Conservation (phyloP, 2,113 vertebrate species). For the Triplophysa rosa region DNA sequence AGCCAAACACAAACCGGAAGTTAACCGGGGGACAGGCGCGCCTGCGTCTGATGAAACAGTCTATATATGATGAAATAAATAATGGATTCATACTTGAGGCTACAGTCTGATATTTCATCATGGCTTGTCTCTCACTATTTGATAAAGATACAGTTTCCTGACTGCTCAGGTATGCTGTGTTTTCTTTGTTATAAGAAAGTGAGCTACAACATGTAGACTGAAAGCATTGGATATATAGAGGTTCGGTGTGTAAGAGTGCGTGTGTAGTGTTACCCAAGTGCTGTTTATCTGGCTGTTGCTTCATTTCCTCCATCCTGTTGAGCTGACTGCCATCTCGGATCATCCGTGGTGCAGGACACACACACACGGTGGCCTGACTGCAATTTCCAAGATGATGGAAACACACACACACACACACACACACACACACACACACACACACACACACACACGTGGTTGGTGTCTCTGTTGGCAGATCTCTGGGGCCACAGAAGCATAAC, state of each 20-base stretch:
- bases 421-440: no score
- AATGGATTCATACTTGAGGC: not conserved
- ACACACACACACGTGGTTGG: conserved; percentile 1
- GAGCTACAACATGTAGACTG: conserved; percentile 23
- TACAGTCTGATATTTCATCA: not conserved
- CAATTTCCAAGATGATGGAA: conserved; percentile 57
- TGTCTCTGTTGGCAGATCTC: not conserved
- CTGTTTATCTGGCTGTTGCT: conserved; percentile 56
- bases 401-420: conserved; percentile 14
- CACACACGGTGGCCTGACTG: conserved; percentile 53
- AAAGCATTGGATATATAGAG: conserved; percentile 11
- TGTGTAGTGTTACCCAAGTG: conserved; percentile 44
- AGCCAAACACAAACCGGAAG: no score
- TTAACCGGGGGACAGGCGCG: no score
- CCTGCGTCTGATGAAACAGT: not conserved
- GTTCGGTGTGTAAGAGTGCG: conserved; percentile 9
- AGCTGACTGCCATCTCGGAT: conserved; percentile 33
- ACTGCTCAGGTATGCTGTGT: not conserved
- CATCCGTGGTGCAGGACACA: conserved; percentile 25
- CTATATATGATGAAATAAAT: not conserved
- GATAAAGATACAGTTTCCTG: conserved; percentile 11
- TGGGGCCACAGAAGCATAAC: not conserved
- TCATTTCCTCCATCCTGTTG: conserved; percentile 58
- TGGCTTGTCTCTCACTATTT: conserved; percentile 16
- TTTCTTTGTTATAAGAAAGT: conserved; percentile 22